phyloP scores from a whole-genome alignment of 1,140 invertebrate genomes.

The Diorhabda carinulata region DNA sequence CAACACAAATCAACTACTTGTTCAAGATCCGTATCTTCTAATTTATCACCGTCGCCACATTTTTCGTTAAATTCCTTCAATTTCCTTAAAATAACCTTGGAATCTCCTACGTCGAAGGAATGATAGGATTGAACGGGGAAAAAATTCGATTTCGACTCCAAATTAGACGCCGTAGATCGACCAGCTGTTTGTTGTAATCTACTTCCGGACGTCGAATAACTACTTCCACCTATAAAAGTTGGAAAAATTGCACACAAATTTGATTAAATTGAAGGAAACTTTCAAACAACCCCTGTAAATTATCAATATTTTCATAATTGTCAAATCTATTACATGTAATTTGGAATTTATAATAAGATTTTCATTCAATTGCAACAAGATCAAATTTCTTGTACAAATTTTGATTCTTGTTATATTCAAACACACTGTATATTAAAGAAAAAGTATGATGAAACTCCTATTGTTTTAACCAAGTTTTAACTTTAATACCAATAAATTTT shows the following conservation, averaged over 20 bases:
- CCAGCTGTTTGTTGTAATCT: constrained; percentile 12
- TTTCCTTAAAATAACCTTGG: constrained; percentile 55
- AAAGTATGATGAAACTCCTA: too few relatives aligned
- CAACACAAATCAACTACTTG: constrained; percentile 59
- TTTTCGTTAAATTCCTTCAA: constrained; percentile 74
- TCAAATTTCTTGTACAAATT: too few relatives aligned
- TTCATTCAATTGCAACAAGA: too few relatives aligned
- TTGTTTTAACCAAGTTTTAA: too few relatives aligned
- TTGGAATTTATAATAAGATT: too few relatives aligned
- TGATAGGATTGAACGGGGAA: constrained; percentile 52
- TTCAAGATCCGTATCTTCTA: constrained; percentile 55
- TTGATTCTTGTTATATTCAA: too few relatives aligned
- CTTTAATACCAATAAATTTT: too few relatives aligned
- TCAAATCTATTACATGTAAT: too few relatives aligned
- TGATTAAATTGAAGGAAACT: too few relatives aligned
- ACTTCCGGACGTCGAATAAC: constrained; percentile 51
- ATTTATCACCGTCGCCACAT: constrained; percentile 48
- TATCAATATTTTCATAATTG: too few relatives aligned
- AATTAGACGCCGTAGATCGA: constrained; percentile 25
- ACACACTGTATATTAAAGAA: too few relatives aligned
- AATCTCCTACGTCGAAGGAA: constrained; percentile 50
- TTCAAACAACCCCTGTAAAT: too few relatives aligned
- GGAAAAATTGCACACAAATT: background rate
- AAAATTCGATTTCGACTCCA: constrained; percentile 16
- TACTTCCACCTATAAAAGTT: constrained; percentile 47